A percentile compares a stretch with the other conserved stretches of the same genome.
Evolutionary conservation across 1,140 invertebrate species (phyloP).

Genomic region (Nautilus pompilius): DNA sequence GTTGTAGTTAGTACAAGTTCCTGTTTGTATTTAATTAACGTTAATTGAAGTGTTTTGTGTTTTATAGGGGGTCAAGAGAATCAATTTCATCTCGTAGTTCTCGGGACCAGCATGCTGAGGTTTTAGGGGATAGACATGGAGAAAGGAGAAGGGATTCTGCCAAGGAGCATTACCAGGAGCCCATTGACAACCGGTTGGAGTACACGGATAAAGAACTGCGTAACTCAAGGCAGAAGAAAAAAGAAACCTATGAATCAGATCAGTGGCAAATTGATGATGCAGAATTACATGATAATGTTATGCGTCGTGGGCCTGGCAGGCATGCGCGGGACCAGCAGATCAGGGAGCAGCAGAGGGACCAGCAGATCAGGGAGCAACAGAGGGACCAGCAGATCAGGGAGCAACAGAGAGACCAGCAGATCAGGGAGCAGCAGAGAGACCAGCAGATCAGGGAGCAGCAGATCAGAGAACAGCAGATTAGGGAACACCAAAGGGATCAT

Average conservation of each 20-base stretch:
- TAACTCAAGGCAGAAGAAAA: too few relatives aligned
- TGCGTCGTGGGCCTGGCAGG: too few relatives aligned
- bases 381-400: too few relatives aligned
- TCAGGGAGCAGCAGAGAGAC: too few relatives aligned
- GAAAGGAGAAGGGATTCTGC: not conserved
- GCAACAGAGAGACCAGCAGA: slow-evolving; percentile 4
- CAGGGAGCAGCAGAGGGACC: too few relatives aligned
- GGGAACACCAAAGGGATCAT: slow-evolving; percentile 7
- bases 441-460: slow-evolving; percentile 17
- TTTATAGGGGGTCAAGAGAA: not conserved
- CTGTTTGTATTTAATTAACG: too few relatives aligned
- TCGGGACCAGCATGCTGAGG: not conserved
- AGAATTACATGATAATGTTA: too few relatives aligned
- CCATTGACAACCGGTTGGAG: not conserved
- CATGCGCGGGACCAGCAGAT: too few relatives aligned
- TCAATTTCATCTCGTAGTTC: not conserved
- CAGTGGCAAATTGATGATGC: too few relatives aligned
- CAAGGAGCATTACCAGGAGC: not conserved
- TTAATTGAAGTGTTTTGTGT: not conserved
- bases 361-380: too few relatives aligned
- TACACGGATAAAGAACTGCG: not conserved
- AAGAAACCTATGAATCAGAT: too few relatives aligned
- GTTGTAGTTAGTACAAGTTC: too few relatives aligned
- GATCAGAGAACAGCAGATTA: slow-evolving; percentile 10
- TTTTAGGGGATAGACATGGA: not conserved